phyloP scores from a whole-genome alignment of 64 coral and sea anemone genomes.

The Trachythela sp. region DNA sequence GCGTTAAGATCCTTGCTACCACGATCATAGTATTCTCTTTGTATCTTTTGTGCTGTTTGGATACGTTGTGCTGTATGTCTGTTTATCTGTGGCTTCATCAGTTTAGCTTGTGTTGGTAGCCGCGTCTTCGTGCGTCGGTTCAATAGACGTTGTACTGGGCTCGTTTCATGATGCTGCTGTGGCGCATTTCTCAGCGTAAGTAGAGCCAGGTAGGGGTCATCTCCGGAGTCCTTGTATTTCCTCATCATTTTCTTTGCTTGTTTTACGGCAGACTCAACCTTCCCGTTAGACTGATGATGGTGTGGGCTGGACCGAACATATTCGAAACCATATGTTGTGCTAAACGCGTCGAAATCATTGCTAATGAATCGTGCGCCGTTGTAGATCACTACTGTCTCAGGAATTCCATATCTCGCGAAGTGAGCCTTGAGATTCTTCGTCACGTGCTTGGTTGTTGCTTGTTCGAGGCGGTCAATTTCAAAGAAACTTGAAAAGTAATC shows the following conservation, averaged over 20 bases:
- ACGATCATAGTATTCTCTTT: background rate
- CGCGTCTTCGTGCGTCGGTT: background rate
- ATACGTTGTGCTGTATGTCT: background rate
- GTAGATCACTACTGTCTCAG: background rate
- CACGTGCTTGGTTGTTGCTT: background rate
- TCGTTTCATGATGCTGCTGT: background rate
- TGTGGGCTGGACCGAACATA: background rate
- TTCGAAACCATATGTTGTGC: background rate
- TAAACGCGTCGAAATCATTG: background rate
- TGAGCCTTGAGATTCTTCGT: background rate
- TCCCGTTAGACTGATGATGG: background rate
- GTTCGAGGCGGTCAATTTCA: background rate
- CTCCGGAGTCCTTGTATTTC: background rate
- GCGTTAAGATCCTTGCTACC: background rate
- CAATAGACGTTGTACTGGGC: slow-evolving; percentile 28
- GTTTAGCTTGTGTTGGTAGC: background rate
- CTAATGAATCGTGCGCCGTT: background rate
- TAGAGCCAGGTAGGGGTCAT: background rate
- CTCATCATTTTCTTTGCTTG: background rate
- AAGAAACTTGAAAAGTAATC: background rate
- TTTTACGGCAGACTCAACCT: background rate
- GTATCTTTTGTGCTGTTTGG: background rate
- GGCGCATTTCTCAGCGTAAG: background rate
- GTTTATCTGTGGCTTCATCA: background rate
- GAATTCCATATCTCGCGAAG: background rate